A percentile compares a stretch with the other conserved stretches of the same genome.
These are phyloP conservation scores for Ochotona princeps DNA, from an alignment of 2,113 vertebrate genomes.

Conservation along the genomic window DNA sequence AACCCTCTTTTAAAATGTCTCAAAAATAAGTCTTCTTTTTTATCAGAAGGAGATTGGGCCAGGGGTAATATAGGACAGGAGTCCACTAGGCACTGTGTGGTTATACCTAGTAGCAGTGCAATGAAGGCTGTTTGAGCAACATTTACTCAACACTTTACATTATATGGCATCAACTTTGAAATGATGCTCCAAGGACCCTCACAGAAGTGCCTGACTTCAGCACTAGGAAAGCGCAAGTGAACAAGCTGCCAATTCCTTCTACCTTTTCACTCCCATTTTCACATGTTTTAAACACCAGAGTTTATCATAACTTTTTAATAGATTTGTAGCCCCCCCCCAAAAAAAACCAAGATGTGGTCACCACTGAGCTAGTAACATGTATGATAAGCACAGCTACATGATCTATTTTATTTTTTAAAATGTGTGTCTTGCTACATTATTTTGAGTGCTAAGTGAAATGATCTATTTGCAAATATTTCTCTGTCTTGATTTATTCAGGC, in stretches of 20 bases:
- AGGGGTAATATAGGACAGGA: not conserved
- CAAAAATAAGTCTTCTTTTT: not conserved
- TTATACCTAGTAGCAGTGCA: not conserved
- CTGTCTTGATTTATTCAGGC: not conserved
- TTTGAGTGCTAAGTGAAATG: conserved; percentile 3
- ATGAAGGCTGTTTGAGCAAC: not conserved
- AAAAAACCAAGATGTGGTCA: not conserved
- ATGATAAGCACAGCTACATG: not conserved
- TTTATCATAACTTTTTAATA: conserved; percentile 7
- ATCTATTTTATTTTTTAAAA: not conserved
- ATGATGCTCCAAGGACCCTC: not conserved
- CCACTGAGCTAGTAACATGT: not conserved
- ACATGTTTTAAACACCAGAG: not conserved
- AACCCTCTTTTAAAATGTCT: not conserved
- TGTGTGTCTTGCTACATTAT: not conserved
- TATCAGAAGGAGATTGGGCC: not conserved
- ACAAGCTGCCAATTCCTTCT: not conserved
- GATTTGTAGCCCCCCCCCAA: too few species aligned
- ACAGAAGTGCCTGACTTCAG: not conserved
- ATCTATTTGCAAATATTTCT: not conserved
- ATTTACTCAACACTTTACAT: conserved; percentile 37
- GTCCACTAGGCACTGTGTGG: not conserved
- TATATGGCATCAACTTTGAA: conserved; percentile 46
- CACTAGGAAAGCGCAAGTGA: not conserved
- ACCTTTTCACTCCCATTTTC: not conserved